Evolutionary conservation across 2,113 vertebrate genomes (phyloP).

Genomic region (Crocuta crocuta): DNA sequence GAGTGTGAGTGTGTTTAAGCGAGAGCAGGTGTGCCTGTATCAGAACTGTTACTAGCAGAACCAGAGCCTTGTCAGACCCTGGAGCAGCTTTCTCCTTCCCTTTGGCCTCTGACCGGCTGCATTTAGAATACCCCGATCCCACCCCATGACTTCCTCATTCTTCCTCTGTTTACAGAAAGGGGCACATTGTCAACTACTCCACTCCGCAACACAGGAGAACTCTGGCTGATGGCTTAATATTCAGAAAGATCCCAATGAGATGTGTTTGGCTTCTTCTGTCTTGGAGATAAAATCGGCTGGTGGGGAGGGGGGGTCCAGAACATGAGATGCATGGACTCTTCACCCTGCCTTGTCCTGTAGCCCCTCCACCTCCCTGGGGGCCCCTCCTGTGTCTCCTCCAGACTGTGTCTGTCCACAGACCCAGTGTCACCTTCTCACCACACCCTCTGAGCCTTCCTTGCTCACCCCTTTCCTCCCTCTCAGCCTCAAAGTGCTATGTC

Average conservation of each 20-base stretch:
- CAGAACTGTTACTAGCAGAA: background rate
- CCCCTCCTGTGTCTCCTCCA: background rate
- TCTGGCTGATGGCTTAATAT: background rate
- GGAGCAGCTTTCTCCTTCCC: background rate
- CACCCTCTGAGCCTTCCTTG: too few species aligned
- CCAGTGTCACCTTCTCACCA: background rate
- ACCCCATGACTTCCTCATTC: background rate
- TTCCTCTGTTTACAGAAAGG: background rate
- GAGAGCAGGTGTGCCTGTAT: accelerated
- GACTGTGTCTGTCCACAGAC: background rate
- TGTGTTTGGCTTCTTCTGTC: background rate
- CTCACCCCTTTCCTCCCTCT: background rate
- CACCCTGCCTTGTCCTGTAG: background rate
- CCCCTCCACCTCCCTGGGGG: accelerated
- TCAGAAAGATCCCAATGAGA: accelerated
- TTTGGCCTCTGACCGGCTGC: accelerated
- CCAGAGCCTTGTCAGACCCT: accelerated
- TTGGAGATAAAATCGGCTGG: background rate
- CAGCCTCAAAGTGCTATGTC: background rate
- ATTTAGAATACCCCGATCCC: too few species aligned
- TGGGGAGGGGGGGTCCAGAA: background rate
- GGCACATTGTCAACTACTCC: background rate
- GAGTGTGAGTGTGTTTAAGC: too few species aligned
- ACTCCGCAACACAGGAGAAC: background rate
- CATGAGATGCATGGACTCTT: background rate